These are phyloP conservation scores for Channa maculata DNA, from an alignment of 2,113 vertebrate genomes.

Conservation along the genomic window DNA sequence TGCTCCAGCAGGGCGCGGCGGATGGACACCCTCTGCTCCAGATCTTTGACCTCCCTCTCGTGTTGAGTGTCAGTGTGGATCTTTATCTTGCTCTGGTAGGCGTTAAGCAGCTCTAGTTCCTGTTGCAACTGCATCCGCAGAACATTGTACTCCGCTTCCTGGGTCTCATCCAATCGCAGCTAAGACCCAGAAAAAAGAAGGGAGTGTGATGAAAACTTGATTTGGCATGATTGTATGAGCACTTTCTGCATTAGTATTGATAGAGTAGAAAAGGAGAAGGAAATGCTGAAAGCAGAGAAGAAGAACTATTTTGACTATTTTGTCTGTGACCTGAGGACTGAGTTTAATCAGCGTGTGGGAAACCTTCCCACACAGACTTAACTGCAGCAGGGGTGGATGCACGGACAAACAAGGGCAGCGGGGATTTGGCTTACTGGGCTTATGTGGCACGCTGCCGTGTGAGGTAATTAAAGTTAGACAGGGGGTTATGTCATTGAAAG, in stretches of 20 bases:
- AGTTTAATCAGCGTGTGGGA: constrained; percentile 51
- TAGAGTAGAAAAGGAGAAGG: neutral
- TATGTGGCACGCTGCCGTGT: constrained; percentile 34
- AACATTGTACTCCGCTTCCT: constrained; percentile 92
- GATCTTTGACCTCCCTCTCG: constrained; percentile 90
- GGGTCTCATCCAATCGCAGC: constrained; percentile 92
- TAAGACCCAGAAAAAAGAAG: constrained; percentile 52
- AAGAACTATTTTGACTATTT: too few relatives aligned
- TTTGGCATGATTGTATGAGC: neutral
- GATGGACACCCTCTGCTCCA: constrained; percentile 93
- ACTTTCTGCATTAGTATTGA: constrained; percentile 2
- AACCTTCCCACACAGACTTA: constrained; percentile 48
- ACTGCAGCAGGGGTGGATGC: constrained; percentile 22
- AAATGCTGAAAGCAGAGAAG: too few relatives aligned
- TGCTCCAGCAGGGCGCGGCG: constrained; percentile 92
- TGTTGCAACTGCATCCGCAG: constrained; percentile 93
- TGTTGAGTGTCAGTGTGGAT: constrained; percentile 93
- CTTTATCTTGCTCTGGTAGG: constrained; percentile 96
- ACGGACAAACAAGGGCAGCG: constrained; percentile 54
- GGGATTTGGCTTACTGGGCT: constrained; percentile 70
- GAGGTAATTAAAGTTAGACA: constrained; percentile 56
- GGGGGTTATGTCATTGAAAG: constrained; percentile 41
- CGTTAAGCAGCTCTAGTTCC: constrained; percentile 92
- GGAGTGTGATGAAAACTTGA: neutral
- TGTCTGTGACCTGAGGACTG: constrained; percentile 17